Evolutionary conservation across 1,140 invertebrate species (phyloP), one percentile per base, ranked within the genome.

Genomic region (Hylyphantes graminicola): DNA sequence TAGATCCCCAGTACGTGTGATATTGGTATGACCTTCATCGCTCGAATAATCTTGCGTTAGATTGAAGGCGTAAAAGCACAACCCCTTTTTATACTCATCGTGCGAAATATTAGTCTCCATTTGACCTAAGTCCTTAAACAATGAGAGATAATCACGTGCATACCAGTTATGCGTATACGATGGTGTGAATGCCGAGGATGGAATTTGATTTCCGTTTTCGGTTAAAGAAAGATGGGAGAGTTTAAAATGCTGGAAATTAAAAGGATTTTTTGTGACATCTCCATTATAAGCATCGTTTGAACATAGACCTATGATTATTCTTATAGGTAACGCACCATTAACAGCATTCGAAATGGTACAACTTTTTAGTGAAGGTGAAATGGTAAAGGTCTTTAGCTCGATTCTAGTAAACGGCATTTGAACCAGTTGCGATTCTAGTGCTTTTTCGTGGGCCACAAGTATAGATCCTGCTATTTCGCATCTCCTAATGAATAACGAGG

Each of bases 211-310:
- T 35, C 35, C 35, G 35, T 35, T 35, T 35, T 35, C 35, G 5
- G 35, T 35, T 35, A 35, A 5, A 0, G 57, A 59, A 59, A 59
- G 12, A 9, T 59, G n/a, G 11, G 5, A 7, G 5, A 59, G 57
- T 13, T 59, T 3, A 9, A 0, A 7, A 59, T 59, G 12, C 3
- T 59, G 12, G n/a, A 59, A 59, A 6, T 21, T 65, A 21, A 65
- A 65, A 17, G 63, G 63, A 65, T 65, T 65, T 19, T 65, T 65
- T 65, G n/a, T 65, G 9, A 65, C 5, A 65, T 65, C 63, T 2
- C 63, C 63, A 7, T 65, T 65, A 17, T 17, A 65, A 7, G 63
- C 63, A 65, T 4, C 5, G 21, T 65, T 65, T 7, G 63, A 65
- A 2, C n/a, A 15, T 19, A 65, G 4, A 1, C 0, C 19, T 11